Evolutionary conservation across 2,113 vertebrate genomes (phyloP).

Genomic region (Delphinapterus leucas): DNA sequence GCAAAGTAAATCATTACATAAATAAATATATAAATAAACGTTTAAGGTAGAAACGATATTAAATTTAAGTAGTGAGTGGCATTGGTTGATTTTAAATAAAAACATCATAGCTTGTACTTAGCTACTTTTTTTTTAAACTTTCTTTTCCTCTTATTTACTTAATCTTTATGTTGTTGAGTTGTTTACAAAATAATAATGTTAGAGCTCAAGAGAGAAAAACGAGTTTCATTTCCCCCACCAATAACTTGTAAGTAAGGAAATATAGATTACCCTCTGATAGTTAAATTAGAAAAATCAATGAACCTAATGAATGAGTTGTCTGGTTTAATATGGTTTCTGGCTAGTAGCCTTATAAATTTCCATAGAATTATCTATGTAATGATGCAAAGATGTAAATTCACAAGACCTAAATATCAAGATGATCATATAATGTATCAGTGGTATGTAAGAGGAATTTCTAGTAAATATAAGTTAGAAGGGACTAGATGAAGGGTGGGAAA

Average conservation of each 20-base stretch:
- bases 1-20: not conserved
- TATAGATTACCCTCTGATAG: not conserved
- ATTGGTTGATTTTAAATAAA: slow-evolving; percentile 31
- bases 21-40: not conserved
- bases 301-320: not conserved
- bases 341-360: not conserved
- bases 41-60: not conserved
- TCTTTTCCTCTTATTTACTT: not conserved
- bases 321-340: slow-evolving; percentile 40
- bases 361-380: not conserved
- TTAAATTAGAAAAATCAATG: slow-evolving; percentile 43
- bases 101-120: not conserved
- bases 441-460: not conserved
- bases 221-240: not conserved
- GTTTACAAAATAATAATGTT: slow-evolving; percentile 7
- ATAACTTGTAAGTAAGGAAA: not conserved
- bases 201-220: not conserved
- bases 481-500: not conserved
- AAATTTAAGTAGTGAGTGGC: not conserved
- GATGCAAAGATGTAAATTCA: not conserved
- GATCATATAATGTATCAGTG: not conserved
- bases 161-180: not conserved
- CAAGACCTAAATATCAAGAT: not conserved
- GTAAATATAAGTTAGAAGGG: not conserved
- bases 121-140: not conserved